Evolutionary conservation across 2,888 invertebrate genomes (phyloP).

Genomic region (Carabus problematicus): DNA sequence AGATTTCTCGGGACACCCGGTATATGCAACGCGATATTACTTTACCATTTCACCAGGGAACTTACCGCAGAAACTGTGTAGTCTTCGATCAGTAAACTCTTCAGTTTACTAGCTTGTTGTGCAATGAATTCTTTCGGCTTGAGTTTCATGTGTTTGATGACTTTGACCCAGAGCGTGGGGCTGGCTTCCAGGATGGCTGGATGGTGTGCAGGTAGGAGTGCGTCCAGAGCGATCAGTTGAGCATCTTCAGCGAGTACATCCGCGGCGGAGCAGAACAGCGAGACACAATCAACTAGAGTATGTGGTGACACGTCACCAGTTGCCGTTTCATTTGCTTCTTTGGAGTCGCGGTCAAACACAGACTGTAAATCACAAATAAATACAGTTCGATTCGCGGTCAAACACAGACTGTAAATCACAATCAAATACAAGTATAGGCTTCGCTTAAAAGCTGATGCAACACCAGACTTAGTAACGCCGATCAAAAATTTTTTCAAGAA

Average conservation of each 20-base stretch:
- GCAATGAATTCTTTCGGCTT: constrained; percentile 68
- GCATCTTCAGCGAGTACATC: constrained; percentile 61
- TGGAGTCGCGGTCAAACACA: not conserved
- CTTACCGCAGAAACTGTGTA: constrained; percentile 52
- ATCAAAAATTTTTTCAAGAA: too few species aligned
- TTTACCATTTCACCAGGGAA: too few species aligned
- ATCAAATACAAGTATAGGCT: too few species aligned
- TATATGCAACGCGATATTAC: too few species aligned
- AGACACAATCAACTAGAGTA: constrained; percentile 57
- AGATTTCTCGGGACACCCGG: too few species aligned
- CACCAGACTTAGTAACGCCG: too few species aligned
- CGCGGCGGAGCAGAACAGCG: constrained; percentile 57
- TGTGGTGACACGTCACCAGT: constrained; percentile 62
- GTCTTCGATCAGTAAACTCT: constrained; percentile 68
- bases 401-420: too few species aligned
- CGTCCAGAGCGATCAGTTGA: constrained; percentile 68
- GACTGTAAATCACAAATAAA: constrained; percentile 19
- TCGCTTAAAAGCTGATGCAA: too few species aligned
- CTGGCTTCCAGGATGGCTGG: constrained; percentile 68
- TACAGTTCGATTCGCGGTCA: not conserved
- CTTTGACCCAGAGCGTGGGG: constrained; percentile 73
- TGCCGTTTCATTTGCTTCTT: constrained; percentile 64
- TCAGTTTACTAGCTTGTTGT: constrained; percentile 65
- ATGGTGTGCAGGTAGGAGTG: constrained; percentile 78
- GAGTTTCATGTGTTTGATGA: constrained; percentile 66